Evolutionary conservation across 2,113 vertebrate genomes (phyloP).

Genomic region (Plecotus auritus): DNA sequence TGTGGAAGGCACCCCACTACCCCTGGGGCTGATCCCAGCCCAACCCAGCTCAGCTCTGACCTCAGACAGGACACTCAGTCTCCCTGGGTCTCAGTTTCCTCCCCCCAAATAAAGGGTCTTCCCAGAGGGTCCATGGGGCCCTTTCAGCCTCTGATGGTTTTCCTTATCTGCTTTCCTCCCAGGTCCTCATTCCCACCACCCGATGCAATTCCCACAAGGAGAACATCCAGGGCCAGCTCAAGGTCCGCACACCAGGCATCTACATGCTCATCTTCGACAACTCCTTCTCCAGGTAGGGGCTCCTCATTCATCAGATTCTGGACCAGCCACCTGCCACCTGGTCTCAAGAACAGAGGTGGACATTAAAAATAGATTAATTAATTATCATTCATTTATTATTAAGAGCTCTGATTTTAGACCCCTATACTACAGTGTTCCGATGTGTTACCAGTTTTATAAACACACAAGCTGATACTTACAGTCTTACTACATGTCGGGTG

Average conservation of each 20-base stretch:
- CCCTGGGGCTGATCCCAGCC: neutral
- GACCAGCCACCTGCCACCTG: neutral
- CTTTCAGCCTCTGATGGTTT: neutral
- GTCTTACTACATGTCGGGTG: accelerated
- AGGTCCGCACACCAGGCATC: slow-evolving; percentile 88
- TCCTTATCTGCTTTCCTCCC: slow-evolving; percentile 17
- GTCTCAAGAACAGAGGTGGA: neutral
- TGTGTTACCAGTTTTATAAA: neutral
- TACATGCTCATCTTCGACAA: slow-evolving; percentile 96
- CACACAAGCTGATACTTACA: neutral
- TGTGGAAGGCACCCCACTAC: neutral
- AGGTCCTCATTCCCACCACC: slow-evolving; percentile 96
- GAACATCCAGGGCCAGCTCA: slow-evolving; percentile 92
- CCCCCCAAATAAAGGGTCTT: neutral
- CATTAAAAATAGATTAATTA: too few species aligned
- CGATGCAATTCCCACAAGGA: slow-evolving; percentile 95
- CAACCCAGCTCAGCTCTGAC: neutral
- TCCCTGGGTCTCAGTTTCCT: neutral
- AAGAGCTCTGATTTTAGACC: neutral
- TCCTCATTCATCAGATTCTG: accelerated
- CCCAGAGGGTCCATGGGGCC: neutral
- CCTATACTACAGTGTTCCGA: neutral
- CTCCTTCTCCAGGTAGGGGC: slow-evolving; percentile 93
- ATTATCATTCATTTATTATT: neutral
- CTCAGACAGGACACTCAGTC: neutral